Percentiles rank a stretch among this genome's conserved stretches.
These are phyloP conservation scores for Enteromius unitaeniatus DNA, from an alignment of 2,797 vertebrate species.

Conservation along the genomic window DNA sequence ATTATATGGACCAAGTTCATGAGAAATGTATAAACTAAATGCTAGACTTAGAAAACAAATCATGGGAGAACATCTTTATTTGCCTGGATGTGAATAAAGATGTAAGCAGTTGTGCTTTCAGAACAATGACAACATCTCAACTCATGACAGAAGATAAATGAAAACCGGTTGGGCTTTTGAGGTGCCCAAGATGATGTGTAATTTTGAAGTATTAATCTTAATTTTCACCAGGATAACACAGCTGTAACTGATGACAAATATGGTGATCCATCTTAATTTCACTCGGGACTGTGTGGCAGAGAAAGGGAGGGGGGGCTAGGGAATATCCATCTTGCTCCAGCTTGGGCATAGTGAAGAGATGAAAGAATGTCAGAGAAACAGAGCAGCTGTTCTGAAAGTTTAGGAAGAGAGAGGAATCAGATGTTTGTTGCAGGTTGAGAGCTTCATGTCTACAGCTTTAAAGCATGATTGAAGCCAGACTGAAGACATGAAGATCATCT, in stretches of 20 bases:
- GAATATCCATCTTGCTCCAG: constrained; percentile 65
- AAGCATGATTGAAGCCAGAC: constrained; percentile 47
- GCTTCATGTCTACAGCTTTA: constrained; percentile 19
- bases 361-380: constrained; percentile 37
- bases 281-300: constrained; percentile 52
- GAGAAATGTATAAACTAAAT: background rate
- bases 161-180: constrained; percentile 67
- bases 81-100: constrained; percentile 24
- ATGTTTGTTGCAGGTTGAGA: constrained; percentile 48
- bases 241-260: constrained; percentile 65
- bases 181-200: constrained; percentile 64
- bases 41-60: background rate
- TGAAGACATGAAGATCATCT: constrained; percentile 21
- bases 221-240: constrained; percentile 67
- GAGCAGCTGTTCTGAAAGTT: constrained; percentile 35
- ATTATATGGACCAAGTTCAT: background rate
- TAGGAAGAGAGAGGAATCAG: constrained; percentile 49
- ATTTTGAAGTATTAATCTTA: constrained; percentile 72
- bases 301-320: constrained; percentile 49
- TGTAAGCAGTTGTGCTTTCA: constrained; percentile 9
- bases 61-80: background rate
- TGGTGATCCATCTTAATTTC: constrained; percentile 70
- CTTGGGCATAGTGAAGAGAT: constrained; percentile 15
- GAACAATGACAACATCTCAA: constrained; percentile 33
- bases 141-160: constrained; percentile 53